These are phyloP conservation scores for Herpailurus yagouaroundi DNA, from an alignment of 2,113 vertebrate species.

Conservation along the genomic window DNA sequence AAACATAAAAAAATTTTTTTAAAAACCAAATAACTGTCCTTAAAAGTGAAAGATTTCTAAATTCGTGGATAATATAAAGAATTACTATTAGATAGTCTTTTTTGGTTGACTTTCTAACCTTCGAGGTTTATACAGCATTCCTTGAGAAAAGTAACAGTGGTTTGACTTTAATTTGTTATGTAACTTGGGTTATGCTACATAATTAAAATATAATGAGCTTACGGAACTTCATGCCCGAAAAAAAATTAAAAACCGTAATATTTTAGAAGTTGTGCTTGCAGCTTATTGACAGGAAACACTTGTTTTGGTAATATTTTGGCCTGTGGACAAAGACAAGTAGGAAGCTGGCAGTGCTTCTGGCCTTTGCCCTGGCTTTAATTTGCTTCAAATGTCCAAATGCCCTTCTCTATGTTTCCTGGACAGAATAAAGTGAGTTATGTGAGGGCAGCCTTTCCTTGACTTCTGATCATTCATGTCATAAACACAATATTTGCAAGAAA, in stretches of 20 bases:
- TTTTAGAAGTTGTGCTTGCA: neutral
- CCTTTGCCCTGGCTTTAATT: neutral
- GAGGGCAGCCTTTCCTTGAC: neutral
- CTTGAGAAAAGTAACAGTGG: neutral
- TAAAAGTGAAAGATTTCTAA: conserved; percentile 10
- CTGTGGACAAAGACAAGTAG: neutral
- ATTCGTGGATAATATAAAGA: conserved; percentile 5
- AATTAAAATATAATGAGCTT: conserved; percentile 21
- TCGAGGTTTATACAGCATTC: neutral
- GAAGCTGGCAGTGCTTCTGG: neutral
- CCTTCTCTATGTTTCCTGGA: neutral
- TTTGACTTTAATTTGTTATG: neutral
- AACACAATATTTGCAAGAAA: neutral
- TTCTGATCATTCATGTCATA: neutral
- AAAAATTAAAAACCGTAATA: neutral
- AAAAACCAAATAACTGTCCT: neutral
- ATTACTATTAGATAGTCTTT: neutral
- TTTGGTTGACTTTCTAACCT: neutral
- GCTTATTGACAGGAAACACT: neutral
- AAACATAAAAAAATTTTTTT: too few species aligned
- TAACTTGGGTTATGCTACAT: neutral
- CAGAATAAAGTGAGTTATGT: neutral
- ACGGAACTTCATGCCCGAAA: neutral
- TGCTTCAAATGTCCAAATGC: neutral
- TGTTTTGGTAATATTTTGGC: neutral